Base-by-base conservation (phyloP, 2,797 vertebrate genomes). In the Caiman crocodilus region DNA sequence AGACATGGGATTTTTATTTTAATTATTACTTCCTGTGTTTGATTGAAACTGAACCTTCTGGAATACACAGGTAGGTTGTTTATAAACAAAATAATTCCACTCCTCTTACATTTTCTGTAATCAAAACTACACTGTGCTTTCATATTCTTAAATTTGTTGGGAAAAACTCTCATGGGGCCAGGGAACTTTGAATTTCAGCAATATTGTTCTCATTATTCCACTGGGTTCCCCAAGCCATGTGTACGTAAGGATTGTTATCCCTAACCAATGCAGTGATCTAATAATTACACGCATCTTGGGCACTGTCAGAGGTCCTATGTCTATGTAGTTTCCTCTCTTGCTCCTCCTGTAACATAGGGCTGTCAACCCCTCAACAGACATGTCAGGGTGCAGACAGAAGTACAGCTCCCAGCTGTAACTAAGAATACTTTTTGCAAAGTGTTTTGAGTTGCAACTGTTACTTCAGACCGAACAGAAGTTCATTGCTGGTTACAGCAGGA, bases 81-180 rank as follows among this genome's bases (percentile, higher is more conserved):
- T 21, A 67, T 60, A 32, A 64, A 75, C 18, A 75, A 89, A 96
- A 81, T 93, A 93, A 96, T 95, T 95, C 91, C 65, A 89, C 84
- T 79, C 84, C 61, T 87, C 91, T 92, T 85, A 26, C 79, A 84
- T 81, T 20, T 95, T 84, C 79, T 89, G 93, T 92, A 94, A 96
- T 96, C 93, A 95, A 95, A 95, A 96, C 91, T 87, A 94, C 92
- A 96, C 85, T 90, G 85, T 85, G 77, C 86, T 92, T 94, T 95
- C 63, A 75, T 50, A 7, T 79, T 79, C 87, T 93, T 93, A 90
- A 42, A 88, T 89, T 96, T 93, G 86, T 71, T 79, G 74, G 50
- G 75, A 80, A 87, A 91, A 95, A 84, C 14, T 91, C 76, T 76
- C 92, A 83, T 86, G 69, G 64, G 73, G 65, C 26, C 69, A 74